These are phyloP conservation scores for Calameuta idolon DNA, from an alignment of 2,888 invertebrate genomes.

Conservation along the genomic window DNA sequence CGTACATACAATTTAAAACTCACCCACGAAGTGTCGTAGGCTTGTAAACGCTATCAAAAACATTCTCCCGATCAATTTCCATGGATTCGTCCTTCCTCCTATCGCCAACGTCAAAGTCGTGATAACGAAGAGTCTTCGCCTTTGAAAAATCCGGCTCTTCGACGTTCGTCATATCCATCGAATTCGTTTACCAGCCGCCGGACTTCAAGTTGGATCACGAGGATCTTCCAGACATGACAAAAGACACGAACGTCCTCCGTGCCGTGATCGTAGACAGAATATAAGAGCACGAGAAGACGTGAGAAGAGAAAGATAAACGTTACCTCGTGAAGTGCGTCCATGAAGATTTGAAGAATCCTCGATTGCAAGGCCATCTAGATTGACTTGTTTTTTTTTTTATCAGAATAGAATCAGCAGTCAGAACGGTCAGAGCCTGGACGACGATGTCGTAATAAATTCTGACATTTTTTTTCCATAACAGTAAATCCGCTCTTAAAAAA, in stretches of 20 bases:
- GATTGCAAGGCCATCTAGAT: neutral
- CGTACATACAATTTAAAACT: neutral
- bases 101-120: conserved; percentile 28
- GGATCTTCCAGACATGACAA: neutral
- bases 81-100: conserved; percentile 19
- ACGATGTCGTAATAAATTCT: neutral
- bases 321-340: neutral
- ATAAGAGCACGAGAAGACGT: neutral
- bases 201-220: neutral
- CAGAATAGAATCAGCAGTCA: neutral
- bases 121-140: conserved; percentile 36
- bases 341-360: neutral
- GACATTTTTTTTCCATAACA: neutral
- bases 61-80: conserved; percentile 19
- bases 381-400: neutral
- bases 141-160: conserved; percentile 39
- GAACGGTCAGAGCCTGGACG: neutral
- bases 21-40: conserved; percentile 39
- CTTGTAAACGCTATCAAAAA: conserved; percentile 36
- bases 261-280: neutral
- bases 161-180: neutral
- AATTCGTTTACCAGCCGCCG: neutral
- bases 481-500: neutral
- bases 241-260: neutral
- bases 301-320: neutral